phyloP scores from a whole-genome alignment of 2,888 invertebrate genomes.

The Cephus pygmeus region DNA sequence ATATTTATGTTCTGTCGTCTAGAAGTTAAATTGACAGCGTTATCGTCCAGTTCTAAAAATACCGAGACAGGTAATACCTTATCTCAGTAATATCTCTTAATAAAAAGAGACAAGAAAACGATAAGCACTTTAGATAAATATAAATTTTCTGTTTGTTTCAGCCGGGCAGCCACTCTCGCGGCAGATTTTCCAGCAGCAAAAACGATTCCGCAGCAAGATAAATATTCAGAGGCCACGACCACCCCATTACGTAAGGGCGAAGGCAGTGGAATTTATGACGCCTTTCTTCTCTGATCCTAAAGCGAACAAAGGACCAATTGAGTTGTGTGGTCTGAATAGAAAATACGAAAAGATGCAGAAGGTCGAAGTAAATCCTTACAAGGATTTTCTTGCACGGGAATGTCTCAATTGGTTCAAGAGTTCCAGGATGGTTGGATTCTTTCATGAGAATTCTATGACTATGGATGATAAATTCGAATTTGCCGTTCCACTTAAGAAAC shows the following conservation, averaged over 20 bases:
- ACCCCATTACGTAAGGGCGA: slow-evolving; percentile 77
- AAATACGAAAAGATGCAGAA: slow-evolving; percentile 41
- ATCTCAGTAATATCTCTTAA: not conserved
- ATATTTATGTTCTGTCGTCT: not conserved
- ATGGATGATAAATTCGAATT: slow-evolving; percentile 75
- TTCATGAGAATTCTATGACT: slow-evolving; percentile 79
- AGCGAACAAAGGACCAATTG: slow-evolving; percentile 54
- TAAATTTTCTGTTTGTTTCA: slow-evolving; percentile 37
- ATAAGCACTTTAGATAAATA: not conserved
- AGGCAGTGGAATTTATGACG: slow-evolving; percentile 74
- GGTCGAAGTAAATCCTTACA: slow-evolving; percentile 75
- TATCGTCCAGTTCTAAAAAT: not conserved
- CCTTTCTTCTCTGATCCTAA: slow-evolving; percentile 72
- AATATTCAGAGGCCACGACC: slow-evolving; percentile 80
- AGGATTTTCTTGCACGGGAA: slow-evolving; percentile 79
- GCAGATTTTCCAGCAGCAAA: slow-evolving; percentile 65
- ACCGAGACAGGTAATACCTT: not conserved
- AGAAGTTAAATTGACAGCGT: not conserved
- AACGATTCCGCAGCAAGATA: slow-evolving; percentile 80
- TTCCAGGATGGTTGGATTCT: slow-evolving; percentile 78
- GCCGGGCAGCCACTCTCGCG: slow-evolving; percentile 50
- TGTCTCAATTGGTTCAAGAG: slow-evolving; percentile 76
- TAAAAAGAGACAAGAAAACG: not conserved
- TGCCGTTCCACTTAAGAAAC: slow-evolving; percentile 72
- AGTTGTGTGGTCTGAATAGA: slow-evolving; percentile 68